Conservation (phyloP, 2,888 invertebrate species). For the Leptinotarsa rubiginosa region DNA sequence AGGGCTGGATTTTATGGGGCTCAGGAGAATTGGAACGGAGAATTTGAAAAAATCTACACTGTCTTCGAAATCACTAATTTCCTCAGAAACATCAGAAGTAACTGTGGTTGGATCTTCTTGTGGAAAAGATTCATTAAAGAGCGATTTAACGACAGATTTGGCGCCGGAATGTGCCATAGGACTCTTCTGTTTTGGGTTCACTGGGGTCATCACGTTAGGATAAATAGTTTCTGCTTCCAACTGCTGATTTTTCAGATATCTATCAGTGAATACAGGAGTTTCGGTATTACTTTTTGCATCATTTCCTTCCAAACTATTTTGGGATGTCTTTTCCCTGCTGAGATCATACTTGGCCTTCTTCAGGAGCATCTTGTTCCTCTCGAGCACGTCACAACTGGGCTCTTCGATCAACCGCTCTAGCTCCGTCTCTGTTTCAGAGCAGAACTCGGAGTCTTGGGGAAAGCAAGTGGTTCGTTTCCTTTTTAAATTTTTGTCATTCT, state of each 20-base stretch:
- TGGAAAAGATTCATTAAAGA: not conserved
- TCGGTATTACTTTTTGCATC: not conserved
- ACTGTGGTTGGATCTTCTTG: not conserved
- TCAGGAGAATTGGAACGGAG: constrained; percentile 33
- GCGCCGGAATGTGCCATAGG: too few species aligned
- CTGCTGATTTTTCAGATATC: not conserved
- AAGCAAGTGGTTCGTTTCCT: constrained; percentile 21
- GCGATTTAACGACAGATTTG: not conserved
- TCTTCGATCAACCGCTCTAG: constrained; percentile 43
- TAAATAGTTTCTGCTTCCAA: not conserved
- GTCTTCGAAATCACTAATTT: constrained; percentile 10
- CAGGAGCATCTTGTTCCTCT: constrained; percentile 47
- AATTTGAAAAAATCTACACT: constrained; percentile 26
- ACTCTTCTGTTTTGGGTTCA: too few species aligned
- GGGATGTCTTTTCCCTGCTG: constrained; percentile 23
- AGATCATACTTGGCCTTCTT: constrained; percentile 29
- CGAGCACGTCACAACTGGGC: constrained; percentile 38
- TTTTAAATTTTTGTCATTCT: constrained; percentile 25
- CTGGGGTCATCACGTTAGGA: not conserved
- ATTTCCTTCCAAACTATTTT: constrained; percentile 17
- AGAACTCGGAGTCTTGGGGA: constrained; percentile 36
- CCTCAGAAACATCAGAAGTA: not conserved
- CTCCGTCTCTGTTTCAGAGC: constrained; percentile 49
- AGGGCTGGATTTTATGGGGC: constrained; percentile 35
- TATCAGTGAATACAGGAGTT: not conserved